phyloP scores from a whole-genome alignment of 2,797 vertebrate species.

The Tenualosa thibaudeaui region DNA sequence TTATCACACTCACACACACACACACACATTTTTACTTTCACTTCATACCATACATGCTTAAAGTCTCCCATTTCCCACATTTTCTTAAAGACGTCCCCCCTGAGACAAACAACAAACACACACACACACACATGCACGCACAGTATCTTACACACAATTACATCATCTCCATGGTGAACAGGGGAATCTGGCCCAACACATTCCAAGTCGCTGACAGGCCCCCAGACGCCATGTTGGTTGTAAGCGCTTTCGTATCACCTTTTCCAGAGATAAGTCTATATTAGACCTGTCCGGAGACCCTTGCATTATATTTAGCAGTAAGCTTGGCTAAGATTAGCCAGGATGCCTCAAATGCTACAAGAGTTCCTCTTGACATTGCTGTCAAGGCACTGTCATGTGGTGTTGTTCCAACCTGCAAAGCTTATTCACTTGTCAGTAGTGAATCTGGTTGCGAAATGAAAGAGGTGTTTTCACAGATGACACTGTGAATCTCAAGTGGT shows the following conservation, averaged over 20 bases:
- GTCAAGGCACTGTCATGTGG: background rate
- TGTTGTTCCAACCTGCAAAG: background rate
- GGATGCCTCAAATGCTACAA: slow-evolving; percentile 26
- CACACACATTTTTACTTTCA: background rate
- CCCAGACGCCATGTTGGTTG: slow-evolving; percentile 55
- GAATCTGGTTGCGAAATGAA: background rate
- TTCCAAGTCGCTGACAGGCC: slow-evolving; percentile 54
- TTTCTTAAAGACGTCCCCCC: background rate
- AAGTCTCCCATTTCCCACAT: background rate
- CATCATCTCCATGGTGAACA: slow-evolving; percentile 34
- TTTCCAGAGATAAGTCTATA: slow-evolving; percentile 64
- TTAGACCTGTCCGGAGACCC: slow-evolving; percentile 50
- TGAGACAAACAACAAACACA: background rate
- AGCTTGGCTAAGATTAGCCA: slow-evolving; percentile 59
- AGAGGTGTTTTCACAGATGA: background rate
- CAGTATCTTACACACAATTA: slow-evolving; percentile 30
- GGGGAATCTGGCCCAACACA: slow-evolving; percentile 29
- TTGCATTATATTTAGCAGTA: slow-evolving; percentile 63
- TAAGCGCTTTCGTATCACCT: slow-evolving; percentile 59
- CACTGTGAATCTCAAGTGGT: background rate
- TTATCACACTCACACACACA: background rate
- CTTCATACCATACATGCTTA: background rate
- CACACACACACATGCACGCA: background rate
- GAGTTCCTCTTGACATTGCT: background rate
- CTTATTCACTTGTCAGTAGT: background rate